Evolutionary conservation across 1,140 invertebrate genomes (phyloP).

Genomic region (Cydia pomonella): DNA sequence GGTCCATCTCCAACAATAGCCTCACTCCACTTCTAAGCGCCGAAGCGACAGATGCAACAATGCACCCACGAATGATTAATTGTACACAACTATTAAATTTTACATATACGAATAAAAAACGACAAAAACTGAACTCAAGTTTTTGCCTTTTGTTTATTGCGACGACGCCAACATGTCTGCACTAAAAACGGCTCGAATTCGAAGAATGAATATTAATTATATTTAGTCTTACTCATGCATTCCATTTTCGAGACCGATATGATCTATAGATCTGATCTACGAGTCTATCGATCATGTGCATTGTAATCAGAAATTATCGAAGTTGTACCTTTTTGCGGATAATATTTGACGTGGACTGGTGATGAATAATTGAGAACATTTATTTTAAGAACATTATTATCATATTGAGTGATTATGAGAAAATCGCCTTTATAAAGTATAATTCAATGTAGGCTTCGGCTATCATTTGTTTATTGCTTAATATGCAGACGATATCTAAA

Average conservation of each 20-base stretch:
- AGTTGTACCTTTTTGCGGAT: slow-evolving; percentile 73
- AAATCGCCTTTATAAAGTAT: neutral
- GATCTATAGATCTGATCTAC: slow-evolving; percentile 79
- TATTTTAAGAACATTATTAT: slow-evolving; percentile 47
- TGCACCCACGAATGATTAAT: slow-evolving; percentile 74
- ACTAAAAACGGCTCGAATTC: slow-evolving; percentile 75
- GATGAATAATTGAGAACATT: slow-evolving; percentile 54
- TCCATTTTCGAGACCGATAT: slow-evolving; percentile 77
- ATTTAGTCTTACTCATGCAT: slow-evolving; percentile 81
- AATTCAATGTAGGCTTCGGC: neutral
- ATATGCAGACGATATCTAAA: slow-evolving; percentile 35
- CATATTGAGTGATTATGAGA: slow-evolving; percentile 41
- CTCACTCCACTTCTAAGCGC: slow-evolving; percentile 54
- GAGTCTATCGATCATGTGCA: slow-evolving; percentile 76
- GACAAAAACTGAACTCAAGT: slow-evolving; percentile 67
- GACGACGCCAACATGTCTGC: slow-evolving; percentile 78
- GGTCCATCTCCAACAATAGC: slow-evolving; percentile 66
- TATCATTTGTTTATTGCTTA: slow-evolving; percentile 14
- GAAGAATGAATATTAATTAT: slow-evolving; percentile 78
- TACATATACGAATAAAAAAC: slow-evolving; percentile 67
- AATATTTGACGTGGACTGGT: slow-evolving; percentile 55
- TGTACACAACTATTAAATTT: slow-evolving; percentile 64
- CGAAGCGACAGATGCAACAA: slow-evolving; percentile 75
- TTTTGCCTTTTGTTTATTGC: slow-evolving; percentile 77
- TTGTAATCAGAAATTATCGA: slow-evolving; percentile 77